Conservation (phyloP, 2,888 invertebrate genomes). For the Lacanobia wlatinum region DNA sequence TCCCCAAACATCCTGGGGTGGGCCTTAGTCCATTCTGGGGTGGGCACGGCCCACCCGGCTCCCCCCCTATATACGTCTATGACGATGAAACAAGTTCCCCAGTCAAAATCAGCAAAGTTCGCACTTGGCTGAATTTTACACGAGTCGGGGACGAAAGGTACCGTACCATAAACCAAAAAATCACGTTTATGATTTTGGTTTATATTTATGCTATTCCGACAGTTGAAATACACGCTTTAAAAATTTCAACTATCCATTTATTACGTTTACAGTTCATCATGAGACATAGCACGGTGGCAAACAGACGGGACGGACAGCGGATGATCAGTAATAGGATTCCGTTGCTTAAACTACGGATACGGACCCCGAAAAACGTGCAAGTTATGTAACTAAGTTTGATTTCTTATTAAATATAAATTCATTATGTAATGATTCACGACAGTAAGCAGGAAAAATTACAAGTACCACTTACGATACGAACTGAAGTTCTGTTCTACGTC, state of each 20-base stretch:
- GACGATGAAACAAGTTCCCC: not conserved
- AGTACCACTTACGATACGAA: constrained; percentile 40
- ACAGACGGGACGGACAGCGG: not conserved
- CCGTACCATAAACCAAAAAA: not conserved
- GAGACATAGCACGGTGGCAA: not conserved
- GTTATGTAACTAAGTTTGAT: not conserved
- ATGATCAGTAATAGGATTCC: not conserved
- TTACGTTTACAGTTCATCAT: not conserved
- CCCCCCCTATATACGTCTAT: too few relatives aligned
- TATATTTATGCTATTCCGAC: too few relatives aligned
- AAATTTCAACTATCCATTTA: not conserved
- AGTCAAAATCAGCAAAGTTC: not conserved
- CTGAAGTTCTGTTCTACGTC: constrained; percentile 32
- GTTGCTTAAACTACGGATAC: not conserved
- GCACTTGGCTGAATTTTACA: too few relatives aligned
- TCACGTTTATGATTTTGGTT: not conserved
- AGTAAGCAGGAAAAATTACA: constrained; percentile 15
- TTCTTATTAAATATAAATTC: constrained; percentile 2
- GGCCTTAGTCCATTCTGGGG: too few relatives aligned
- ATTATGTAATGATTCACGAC: not conserved
- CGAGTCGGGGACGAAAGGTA: too few relatives aligned
- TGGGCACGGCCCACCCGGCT: too few relatives aligned
- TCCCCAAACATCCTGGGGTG: too few relatives aligned
- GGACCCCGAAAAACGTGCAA: not conserved
- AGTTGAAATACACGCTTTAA: too few relatives aligned